Percentiles rank a stretch among this genome's conserved stretches.
Evolutionary conservation across 1,140 invertebrate genomes (phyloP).

Genomic region (Cotesia typhae): DNA sequence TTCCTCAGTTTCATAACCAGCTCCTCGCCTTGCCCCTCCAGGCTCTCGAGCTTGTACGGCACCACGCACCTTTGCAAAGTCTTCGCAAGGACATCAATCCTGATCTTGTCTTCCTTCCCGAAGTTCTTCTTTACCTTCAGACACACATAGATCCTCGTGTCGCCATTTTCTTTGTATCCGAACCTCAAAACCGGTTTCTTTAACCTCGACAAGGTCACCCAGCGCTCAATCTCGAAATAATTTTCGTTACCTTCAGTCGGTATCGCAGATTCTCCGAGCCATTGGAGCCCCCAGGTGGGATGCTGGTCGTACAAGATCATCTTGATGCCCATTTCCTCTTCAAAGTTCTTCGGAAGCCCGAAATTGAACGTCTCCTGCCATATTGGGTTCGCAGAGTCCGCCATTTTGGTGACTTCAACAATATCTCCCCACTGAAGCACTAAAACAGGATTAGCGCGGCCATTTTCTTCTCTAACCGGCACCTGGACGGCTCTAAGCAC

Average conservation of each 20-base stretch:
- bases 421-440: conserved; percentile 60
- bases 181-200: conserved; percentile 57
- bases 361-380: conserved; percentile 63
- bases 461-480: conserved; percentile 62
- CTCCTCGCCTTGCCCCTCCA: conserved; percentile 54
- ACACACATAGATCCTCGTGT: conserved; percentile 58
- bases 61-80: conserved; percentile 58
- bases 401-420: conserved; percentile 47
- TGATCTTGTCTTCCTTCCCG: conserved; percentile 43
- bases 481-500: conserved; percentile 59
- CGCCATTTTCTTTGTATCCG: conserved; percentile 59
- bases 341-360: conserved; percentile 49
- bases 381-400: conserved; percentile 59
- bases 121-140: conserved; percentile 60
- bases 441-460: conserved; percentile 56
- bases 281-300: conserved; percentile 62
- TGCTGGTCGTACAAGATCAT: conserved; percentile 61
- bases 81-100: conserved; percentile 53
- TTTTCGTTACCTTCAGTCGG: conserved; percentile 56
- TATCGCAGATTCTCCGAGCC: conserved; percentile 59
- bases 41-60: conserved; percentile 55
- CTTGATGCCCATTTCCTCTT: conserved; percentile 49
- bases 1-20: conserved; percentile 53
- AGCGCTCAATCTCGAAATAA: conserved; percentile 61
- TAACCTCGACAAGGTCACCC: conserved; percentile 56